Evolutionary conservation across 2,797 vertebrate species (phyloP), one percentile per base, ranked within the genome.

Genomic region (Malurus splendens): DNA sequence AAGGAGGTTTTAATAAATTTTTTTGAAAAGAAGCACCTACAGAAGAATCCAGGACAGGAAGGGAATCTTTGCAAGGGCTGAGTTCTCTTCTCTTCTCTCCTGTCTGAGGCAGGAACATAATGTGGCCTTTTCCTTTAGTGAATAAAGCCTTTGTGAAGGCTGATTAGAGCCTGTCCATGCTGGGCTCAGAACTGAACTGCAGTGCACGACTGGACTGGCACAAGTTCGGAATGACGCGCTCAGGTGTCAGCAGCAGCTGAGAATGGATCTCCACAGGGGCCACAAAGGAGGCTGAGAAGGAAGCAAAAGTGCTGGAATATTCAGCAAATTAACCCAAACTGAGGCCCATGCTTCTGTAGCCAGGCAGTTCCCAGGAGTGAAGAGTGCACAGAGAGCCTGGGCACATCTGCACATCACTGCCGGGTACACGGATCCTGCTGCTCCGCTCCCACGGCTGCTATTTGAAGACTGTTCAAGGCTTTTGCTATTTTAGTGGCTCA

Each of bases 401-500:
- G 82, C 91, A 83, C 87, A 83, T 89, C 93, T 65, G 89, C 85
- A 60, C 87, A 64, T 93, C 87, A 0, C 76, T 75, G 85, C 51
- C 0, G 30, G 70, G 38, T 60, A 66, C 82, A 32, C 2, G 22
- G 82, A 81, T 90, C 87, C 74, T 0, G 6, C 83, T 87, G 80
- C n/a, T 87, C 39, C 78, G 91, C 93, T 95, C 93, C 94, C 94
- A 95, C 83, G 18, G 80, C 64, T 93, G 82, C 92, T 90, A 83
- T 92, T 94, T 93, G 94, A 95, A 92, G 82, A 45, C 74, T 94
- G 33, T 84, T 89, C 67, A 82, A 86, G 87, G 89, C 83, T 94
- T 94, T 74, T 91, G 71, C 94, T 95, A 94, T 95, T 95, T 91
- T 88, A 79, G 90, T 90, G 91, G 62, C 80, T 93, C 56, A 76